Conservation (phyloP, 2,113 vertebrate genomes). For the Stegastes partitus region DNA sequence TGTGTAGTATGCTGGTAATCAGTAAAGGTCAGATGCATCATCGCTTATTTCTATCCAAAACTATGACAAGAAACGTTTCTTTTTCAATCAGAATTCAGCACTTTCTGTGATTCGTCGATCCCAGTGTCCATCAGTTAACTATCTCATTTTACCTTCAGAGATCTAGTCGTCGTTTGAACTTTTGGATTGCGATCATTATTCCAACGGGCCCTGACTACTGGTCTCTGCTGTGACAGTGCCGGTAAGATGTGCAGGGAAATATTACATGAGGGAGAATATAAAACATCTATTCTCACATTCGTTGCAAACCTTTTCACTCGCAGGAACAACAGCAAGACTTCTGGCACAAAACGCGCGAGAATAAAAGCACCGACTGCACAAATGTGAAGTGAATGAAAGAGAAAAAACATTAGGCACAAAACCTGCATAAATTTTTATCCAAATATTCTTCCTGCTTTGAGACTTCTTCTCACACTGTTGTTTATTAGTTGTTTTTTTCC, state of each 20-base stretch:
- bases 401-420: neutral
- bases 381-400: neutral
- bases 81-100: constrained; percentile 2
- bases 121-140: no score
- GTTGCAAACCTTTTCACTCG: neutral
- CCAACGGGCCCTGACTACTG: neutral
- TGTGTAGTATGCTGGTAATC: constrained; percentile 11
- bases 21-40: constrained; percentile 16
- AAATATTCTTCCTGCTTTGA: neutral
- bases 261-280: no score
- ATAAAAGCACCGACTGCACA: neutral
- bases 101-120: neutral
- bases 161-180: neutral
- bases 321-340: neutral
- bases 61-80: constrained; percentile 6
- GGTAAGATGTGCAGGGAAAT: no score
- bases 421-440: neutral
- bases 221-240: neutral
- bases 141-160: neutral
- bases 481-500: neutral
- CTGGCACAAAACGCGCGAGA: no score
- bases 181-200: neutral
- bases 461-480: neutral
- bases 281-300: neutral
- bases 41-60: neutral